Base-by-base conservation (phyloP, 2,113 vertebrate genomes). In the Naja naja region DNA sequence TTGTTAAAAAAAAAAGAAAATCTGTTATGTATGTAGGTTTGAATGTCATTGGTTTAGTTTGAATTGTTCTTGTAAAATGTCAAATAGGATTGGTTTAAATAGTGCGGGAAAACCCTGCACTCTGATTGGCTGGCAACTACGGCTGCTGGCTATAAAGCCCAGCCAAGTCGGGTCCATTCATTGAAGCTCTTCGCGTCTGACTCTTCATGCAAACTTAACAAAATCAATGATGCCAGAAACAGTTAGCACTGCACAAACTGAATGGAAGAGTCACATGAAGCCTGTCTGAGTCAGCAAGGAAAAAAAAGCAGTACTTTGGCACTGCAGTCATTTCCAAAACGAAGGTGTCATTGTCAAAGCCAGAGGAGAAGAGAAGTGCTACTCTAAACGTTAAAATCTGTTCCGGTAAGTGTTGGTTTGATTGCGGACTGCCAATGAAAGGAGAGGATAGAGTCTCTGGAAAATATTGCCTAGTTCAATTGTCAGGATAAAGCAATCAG, bases 221-320 rank as follows among this genome's bases (percentile, higher is more conserved):
- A 10, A 0, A 7, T 93, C 95, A 95, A 94, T 95, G 94, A 93
- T 87, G 9, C 23, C 92, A 94, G 49, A 95, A 93, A 92, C 95
- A 96, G 91, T 93, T 94, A 90, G 91, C 60, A 96, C 39, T 91
- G 92, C 85, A 89, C 90, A 93, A 94, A 96, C 96, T 52, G 93
- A 91, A 93, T 93, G 93, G 94, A 95, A 45, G 92, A 25, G 49
- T 94, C 93, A 94, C 49, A 93, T 55, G 93, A 93, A 94, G 74
- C 45, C 45, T 89, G 93, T 39, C 45, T 85, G 92, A 95, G 92
- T 91, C 49, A 95, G 64, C 2, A 92, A 52, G 9, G 1, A 3
- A 3, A 30, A 89, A 85, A 55, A 90, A 86, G 45, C 90, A 34
- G 93, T 85, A 47, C 6, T 14, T 5, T 52, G 64, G 16, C 90